Evolutionary conservation across 2,113 vertebrate genomes (phyloP).

Genomic region (Plecturocebus donacophilus): DNA sequence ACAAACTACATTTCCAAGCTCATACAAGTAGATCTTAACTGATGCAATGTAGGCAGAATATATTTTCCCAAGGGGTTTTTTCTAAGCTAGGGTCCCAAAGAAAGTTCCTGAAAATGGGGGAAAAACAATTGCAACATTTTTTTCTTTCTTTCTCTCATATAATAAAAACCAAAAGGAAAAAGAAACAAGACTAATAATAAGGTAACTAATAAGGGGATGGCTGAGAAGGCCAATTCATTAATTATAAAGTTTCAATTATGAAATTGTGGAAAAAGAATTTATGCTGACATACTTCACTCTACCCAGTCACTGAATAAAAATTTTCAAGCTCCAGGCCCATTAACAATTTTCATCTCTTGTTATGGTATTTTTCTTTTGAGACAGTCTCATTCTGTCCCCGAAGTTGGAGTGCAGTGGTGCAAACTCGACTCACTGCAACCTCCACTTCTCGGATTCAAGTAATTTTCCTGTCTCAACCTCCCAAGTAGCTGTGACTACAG

Average conservation of each 20-base stretch:
- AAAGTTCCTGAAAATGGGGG: not conserved
- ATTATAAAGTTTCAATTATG: constrained; percentile 6
- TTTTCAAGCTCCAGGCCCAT: not conserved
- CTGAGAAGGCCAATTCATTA: not conserved
- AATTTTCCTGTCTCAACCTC: too few relatives aligned
- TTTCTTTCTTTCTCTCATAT: constrained; percentile 54
- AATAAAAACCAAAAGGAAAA: constrained; percentile 21
- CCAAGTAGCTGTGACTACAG: too few relatives aligned
- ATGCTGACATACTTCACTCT: not conserved
- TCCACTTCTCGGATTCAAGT: too few relatives aligned
- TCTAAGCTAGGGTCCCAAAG: constrained; percentile 42
- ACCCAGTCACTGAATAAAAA: not conserved
- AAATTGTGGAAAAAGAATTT: not conserved
- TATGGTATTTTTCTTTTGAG: not conserved
- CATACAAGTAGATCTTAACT: constrained; percentile 13
- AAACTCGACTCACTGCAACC: too few relatives aligned
- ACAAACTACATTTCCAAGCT: constrained; percentile 58
- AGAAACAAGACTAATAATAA: not conserved
- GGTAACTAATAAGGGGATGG: constrained; percentile 16
- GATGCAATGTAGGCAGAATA: not conserved
- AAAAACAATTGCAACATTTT: constrained; percentile 30
- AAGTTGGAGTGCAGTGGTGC: too few relatives aligned
- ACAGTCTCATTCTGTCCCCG: too few relatives aligned
- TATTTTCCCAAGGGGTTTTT: not conserved
- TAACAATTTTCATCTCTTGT: constrained; percentile 33